Base-by-base conservation (phyloP, 2,888 invertebrate genomes). In the Drosophila demipolita region DNA sequence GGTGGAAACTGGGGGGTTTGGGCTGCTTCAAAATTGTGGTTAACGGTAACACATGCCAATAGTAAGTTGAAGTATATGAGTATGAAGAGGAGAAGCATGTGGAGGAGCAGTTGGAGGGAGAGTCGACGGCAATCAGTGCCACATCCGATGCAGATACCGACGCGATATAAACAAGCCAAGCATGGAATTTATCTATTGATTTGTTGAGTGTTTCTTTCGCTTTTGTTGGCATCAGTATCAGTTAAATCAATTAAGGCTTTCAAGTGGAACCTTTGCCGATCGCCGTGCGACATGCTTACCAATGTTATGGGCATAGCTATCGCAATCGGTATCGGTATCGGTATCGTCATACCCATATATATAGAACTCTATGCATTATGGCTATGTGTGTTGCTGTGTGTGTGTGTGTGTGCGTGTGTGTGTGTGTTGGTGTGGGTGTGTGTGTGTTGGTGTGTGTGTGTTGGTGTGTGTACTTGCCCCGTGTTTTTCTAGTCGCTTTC, bases 171-270 rank as follows among this genome's bases (percentile, higher is more conserved):
- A 65, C 55, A 62, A 36, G 38, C 36, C 52, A 53, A 64, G 59
- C 67, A 60, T 63, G 45, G 69, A 75, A 87, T 83, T 85, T 87
- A 87, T 89, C 89, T 87, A 85, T 89, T 84, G 89, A 87, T 87
- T 87, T 84, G 89, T 73, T 68, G 85, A 78, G 77, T 83, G 75
- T 82, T 72, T 65, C 58, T 70, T 66, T 64, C 35, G 59, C 58
- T 55, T 55, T 60, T 63, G 58, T 60, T 72, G 63, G 70, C 75
- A 72, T 73, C 63, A 74, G 79, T 86, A 90, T 89, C 88, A 87
- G 89, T 85, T 91, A 90, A 90, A 90, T 90, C 90, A 90, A 90
- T 90, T 90, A 90, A 78, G 76, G 75, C 80, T 84, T 80, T 88
- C 87, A 89, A 88, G 89, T 88, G 88, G 81, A 78, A 84, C 73